Evolutionary conservation across 1,140 invertebrate species (phyloP).

Genomic region (Zaprionus ornatus): DNA sequence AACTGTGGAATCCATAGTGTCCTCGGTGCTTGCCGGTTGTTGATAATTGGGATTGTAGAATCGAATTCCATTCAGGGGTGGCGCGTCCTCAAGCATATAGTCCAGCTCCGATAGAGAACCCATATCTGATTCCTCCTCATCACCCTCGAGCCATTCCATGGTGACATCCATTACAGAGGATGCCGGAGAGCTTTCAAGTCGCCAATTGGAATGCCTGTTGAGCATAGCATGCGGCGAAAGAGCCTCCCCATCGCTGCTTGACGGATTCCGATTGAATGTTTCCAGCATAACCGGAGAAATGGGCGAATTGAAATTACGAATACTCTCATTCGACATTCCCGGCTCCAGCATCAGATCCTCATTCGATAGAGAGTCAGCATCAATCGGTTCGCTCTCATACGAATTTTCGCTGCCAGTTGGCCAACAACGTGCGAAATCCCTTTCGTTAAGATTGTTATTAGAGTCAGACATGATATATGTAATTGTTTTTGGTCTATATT

Average conservation of each 20-base stretch:
- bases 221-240: neutral
- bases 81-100: neutral
- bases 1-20: neutral
- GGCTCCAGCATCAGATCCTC: neutral
- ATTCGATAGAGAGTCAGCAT: neutral
- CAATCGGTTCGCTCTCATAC: neutral
- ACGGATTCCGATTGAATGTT: neutral
- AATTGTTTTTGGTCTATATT: neutral
- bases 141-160: neutral
- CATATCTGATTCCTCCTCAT: neutral
- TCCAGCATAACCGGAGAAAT: neutral
- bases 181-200: neutral
- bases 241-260: neutral
- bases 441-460: conserved; percentile 4
- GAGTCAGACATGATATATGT: conserved; percentile 2
- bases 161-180: neutral
- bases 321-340: too few relatives aligned
- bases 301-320: neutral
- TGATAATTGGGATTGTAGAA: conserved; percentile 15
- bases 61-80: neutral
- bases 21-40: neutral
- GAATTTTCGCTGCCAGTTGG: neutral
- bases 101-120: neutral
- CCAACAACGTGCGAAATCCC: neutral
- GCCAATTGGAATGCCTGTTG: neutral